Evolutionary conservation across 37 sponge, comb jelly and placozoan species (phyloP), one percentile per base, ranked within the genome.

Genomic region (Hormiphora californensis): DNA sequence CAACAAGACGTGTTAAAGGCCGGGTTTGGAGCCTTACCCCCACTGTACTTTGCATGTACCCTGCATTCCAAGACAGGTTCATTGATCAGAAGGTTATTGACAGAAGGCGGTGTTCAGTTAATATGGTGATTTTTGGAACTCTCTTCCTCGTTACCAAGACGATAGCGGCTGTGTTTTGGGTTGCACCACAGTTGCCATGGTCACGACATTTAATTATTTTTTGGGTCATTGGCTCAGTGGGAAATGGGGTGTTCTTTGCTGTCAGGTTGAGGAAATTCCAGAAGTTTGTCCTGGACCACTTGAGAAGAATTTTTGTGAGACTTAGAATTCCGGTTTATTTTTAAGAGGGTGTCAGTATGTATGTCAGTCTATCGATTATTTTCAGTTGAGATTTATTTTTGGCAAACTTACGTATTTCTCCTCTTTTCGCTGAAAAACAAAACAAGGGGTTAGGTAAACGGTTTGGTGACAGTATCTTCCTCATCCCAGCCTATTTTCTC

Each of bases 381-480:
- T 23, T 59, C 62, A 21, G 11, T 23, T 23, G n/a, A 59, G 11
- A 59, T 22, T 22, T 9, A 23, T 22, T 27, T 23, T 7, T 59
- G 34, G 19, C 68, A 30, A 32, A 73, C 81, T 73, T 33, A 73
- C 81, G 35, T 73, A 73, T 73, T 73, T 73, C 38, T 73, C 81
- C 1, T 73, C 81, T 40, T 73, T 73, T 39, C 81, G 35, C 81
- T 73, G 81, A 73, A 73, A 73, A 4, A 12, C 25, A 4, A 27
- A 22, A 23, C 22, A 59, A 59, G n/a, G 15, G 12, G 15, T 49
- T 15, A 49, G 15, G 15, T 9, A 49, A 9, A 49, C 53, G 15
- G 53, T 17, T 49, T 15, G 15, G 53, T 49, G 53, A 49, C 15
- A n/a, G n/a, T n/a, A n/a, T n/a, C n/a, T n/a, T n/a, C n/a, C 53